These are phyloP conservation scores for Syrista parreyssii DNA, from an alignment of 2,888 invertebrate genomes.

Conservation along the genomic window DNA sequence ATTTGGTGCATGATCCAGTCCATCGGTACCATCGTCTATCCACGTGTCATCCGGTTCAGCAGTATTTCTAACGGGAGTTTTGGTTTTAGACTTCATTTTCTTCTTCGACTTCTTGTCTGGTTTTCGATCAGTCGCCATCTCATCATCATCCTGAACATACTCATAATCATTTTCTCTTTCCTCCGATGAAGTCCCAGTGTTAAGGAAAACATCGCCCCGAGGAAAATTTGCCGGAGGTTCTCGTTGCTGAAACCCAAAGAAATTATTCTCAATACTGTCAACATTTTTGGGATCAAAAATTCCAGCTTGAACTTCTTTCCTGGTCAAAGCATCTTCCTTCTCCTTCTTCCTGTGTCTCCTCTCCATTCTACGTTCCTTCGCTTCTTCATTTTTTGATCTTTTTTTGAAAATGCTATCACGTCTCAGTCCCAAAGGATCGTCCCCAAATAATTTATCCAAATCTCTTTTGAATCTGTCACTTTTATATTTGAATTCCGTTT, in stretches of 20 bases:
- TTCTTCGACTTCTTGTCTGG: not conserved
- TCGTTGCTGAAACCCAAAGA: constrained; percentile 40
- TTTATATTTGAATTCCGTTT: not conserved
- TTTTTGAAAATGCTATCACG: constrained; percentile 18
- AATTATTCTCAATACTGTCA: constrained; percentile 43
- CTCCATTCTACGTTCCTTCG: constrained; percentile 28
- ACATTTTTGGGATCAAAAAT: constrained; percentile 17
- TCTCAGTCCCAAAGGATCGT: constrained; percentile 29
- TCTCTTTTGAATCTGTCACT: constrained; percentile 17
- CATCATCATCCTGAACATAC: constrained; percentile 27
- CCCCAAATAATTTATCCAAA: constrained; percentile 27
- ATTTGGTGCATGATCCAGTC: constrained; percentile 30
- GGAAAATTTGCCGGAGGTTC: constrained; percentile 41
- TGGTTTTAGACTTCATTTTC: not conserved
- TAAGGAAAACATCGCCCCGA: constrained; percentile 39
- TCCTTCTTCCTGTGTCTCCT: constrained; percentile 22
- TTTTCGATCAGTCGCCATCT: not conserved
- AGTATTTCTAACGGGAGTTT: not conserved
- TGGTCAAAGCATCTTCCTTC: constrained; percentile 16
- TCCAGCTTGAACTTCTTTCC: constrained; percentile 14
- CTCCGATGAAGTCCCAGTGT: constrained; percentile 24
- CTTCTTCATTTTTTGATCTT: constrained; percentile 28
- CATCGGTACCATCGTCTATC: constrained; percentile 26
- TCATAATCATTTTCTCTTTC: constrained; percentile 28
- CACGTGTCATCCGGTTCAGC: constrained; percentile 25